Base-by-base conservation (phyloP, 2,888 invertebrate species). In the Leptinotarsa haldemani region DNA sequence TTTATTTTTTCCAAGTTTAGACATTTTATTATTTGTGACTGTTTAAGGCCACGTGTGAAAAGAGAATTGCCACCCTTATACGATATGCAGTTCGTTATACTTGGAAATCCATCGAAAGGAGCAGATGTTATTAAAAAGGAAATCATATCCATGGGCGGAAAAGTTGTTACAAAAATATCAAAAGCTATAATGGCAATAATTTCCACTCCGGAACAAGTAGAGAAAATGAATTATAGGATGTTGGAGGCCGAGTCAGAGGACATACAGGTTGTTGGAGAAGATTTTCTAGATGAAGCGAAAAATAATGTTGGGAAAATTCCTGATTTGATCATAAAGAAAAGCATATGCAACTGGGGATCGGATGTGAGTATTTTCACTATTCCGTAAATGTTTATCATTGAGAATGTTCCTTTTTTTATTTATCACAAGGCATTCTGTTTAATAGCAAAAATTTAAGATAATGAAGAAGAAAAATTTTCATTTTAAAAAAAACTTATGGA, bases 271-370 rank as follows among this genome's bases (percentile, higher is more conserved):
- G 92, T 98, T 2, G 92, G 94, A 12, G 91, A 93, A 81, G 91
- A 92, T 61, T 96, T 94, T 84, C 84, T 97, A 0, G 92, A 94
- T 74, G 90, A 91, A 76, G 92, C 91, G 20, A 88, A 91, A 69
- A 88, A 90, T 30, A 91, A 93, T 79, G 89, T 90, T 0, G 91
- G 92, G 0, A 88, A 91, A 40, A 90, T 92, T 58, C 87, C 94
- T 3, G 90, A 91, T 74, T 88, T 93, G 5, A 91, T 96, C 68
- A 90, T 90, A 74, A 91, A 93, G 79, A 92, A 94, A 85, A 93
- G 92, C 76, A 92, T 97, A 79, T 94, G 94, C 46, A 89, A 91
- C 69, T 97, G 97, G 97, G 96, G 96, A 16, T 91, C 93, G 22
- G 94, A 96, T 86, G 93, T 94, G 88, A 90, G 90, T 89, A 65